Evolutionary conservation across 2,113 vertebrate genomes (phyloP).

Genomic region (Actenoides lindsayi): DNA sequence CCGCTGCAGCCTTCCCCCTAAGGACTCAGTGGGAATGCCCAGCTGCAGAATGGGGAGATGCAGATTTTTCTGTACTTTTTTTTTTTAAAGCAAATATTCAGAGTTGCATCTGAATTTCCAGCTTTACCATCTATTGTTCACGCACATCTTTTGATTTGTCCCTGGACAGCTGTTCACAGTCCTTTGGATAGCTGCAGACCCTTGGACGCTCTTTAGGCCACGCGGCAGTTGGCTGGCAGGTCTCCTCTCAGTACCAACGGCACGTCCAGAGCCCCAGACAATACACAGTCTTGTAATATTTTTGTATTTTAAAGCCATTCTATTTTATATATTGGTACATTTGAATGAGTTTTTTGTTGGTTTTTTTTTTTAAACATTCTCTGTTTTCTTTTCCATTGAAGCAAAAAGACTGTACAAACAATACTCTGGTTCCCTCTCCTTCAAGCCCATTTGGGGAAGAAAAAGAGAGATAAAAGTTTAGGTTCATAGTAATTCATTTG

Average conservation of each 20-base stretch:
- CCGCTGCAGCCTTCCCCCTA: background rate
- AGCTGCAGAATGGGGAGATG: background rate
- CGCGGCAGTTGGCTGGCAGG: background rate
- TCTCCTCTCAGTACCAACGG: background rate
- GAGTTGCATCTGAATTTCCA: background rate
- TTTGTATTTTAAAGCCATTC: background rate
- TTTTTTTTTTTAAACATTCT: background rate
- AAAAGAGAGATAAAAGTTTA: background rate
- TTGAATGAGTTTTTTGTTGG: background rate
- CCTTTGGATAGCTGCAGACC: background rate
- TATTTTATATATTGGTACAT: background rate
- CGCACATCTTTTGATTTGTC: background rate
- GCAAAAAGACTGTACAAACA: background rate
- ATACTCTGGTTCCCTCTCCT: background rate
- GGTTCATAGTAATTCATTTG: slow-evolving; percentile 11
- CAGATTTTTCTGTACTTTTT: background rate
- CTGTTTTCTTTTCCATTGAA: background rate
- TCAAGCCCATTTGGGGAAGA: background rate
- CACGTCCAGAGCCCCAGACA: background rate
- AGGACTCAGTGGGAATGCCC: background rate
- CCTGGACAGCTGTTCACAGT: background rate
- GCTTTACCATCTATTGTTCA: background rate
- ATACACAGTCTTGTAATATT: background rate
- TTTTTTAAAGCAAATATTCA: background rate
- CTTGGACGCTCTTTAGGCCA: background rate